These are phyloP conservation scores for Acholoe squamosa DNA, from an alignment of 2,888 invertebrate genomes.

Conservation along the genomic window DNA sequence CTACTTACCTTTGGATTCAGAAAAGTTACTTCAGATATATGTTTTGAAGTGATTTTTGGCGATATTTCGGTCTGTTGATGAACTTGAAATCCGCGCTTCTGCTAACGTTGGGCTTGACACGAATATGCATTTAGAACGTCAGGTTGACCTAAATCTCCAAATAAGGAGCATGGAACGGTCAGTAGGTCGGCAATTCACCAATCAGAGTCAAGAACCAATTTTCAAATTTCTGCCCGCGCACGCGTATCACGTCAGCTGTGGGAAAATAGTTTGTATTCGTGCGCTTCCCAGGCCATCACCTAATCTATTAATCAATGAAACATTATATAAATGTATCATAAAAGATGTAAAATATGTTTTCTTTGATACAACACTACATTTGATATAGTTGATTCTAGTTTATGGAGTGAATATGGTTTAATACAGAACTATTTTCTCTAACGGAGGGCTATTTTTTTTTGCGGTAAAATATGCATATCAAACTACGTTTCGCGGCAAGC, in stretches of 20 bases:
- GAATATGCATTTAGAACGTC: constrained; percentile 47
- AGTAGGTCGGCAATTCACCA: neutral
- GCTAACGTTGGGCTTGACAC: constrained; percentile 34
- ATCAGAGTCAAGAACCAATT: neutral
- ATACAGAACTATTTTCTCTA: constrained; percentile 14
- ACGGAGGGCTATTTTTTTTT: neutral
- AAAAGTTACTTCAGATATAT: too few relatives aligned
- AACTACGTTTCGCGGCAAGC: constrained; percentile 48
- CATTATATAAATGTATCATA: neutral
- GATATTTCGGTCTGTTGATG: neutral
- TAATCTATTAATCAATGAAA: neutral
- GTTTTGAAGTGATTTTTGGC: neutral
- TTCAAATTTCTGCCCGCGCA: constrained; percentile 24
- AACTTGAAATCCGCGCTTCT: constrained; percentile 49
- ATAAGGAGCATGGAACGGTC: neutral
- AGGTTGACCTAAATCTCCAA: constrained; percentile 31
- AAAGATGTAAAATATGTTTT: neutral
- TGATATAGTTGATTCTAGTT: neutral
- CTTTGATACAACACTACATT: neutral
- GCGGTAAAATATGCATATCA: neutral
- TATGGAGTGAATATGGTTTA: neutral
- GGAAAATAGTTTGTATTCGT: neutral
- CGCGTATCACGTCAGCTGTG: neutral
- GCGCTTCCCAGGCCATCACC: neutral
- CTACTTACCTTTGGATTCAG: too few relatives aligned